These are phyloP conservation scores for Prochilodus magdalenae DNA, from an alignment of 2,113 vertebrate species.

Conservation along the genomic window DNA sequence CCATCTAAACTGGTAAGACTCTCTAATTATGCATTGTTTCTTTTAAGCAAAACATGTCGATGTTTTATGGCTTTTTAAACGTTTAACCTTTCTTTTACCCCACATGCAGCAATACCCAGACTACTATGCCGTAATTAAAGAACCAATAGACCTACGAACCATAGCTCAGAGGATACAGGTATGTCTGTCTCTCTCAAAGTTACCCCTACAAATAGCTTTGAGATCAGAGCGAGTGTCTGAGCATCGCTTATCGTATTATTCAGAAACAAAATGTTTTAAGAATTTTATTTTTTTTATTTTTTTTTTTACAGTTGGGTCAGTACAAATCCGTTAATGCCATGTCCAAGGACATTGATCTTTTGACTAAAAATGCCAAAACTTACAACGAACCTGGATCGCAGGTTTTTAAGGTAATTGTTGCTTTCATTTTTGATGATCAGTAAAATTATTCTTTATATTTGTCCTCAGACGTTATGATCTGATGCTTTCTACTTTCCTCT, in stretches of 20 bases:
- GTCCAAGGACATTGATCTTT: constrained; percentile 95
- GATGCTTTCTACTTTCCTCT: background rate
- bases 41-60: background rate
- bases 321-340: constrained; percentile 96
- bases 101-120: constrained; percentile 95
- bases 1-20: constrained; percentile 95
- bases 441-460: background rate
- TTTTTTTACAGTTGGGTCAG: constrained; percentile 82
- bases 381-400: constrained; percentile 99
- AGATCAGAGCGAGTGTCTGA: no score
- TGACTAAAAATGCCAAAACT: constrained; percentile 98
- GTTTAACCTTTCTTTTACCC: background rate
- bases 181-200: constrained; percentile 2
- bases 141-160: constrained; percentile 95
- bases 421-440: constrained; percentile 26
- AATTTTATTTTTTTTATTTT: constrained; percentile 14
- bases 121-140: constrained; percentile 99
- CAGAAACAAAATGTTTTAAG: background rate
- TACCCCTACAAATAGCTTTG: background rate
- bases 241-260: no score
- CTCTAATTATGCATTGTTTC: background rate
- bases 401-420: constrained; percentile 90
- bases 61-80: background rate
- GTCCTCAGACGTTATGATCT: background rate
- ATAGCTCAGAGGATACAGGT: constrained; percentile 98